Conservation (phyloP, 2,888 invertebrate species). For the Apamea monoglypha region DNA sequence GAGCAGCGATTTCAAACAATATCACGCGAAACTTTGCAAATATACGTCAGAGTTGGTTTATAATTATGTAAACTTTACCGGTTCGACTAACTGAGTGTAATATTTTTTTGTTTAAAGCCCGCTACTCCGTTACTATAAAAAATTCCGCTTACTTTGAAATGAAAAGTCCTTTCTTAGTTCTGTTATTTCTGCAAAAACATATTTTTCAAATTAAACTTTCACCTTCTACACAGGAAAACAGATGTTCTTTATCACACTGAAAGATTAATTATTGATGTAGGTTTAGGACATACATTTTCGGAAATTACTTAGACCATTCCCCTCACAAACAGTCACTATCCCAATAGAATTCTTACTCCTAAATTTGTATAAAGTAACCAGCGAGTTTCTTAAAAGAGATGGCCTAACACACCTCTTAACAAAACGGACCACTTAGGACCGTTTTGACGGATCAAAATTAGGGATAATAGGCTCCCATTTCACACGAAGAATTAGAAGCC, state of each 20-base stretch:
- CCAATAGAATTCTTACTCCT: background rate
- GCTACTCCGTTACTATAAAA: background rate
- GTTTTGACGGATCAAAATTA: background rate
- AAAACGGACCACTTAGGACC: background rate
- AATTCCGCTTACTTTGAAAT: background rate
- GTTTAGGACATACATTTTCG: background rate
- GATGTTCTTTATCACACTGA: background rate
- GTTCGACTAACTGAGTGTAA: background rate
- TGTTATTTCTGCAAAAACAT: background rate
- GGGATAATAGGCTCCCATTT: slow-evolving; percentile 23
- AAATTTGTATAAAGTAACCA: background rate
- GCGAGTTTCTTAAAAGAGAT: background rate
- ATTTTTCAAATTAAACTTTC: background rate
- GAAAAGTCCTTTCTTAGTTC: background rate
- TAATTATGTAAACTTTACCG: slow-evolving; percentile 11
- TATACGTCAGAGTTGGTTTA: slow-evolving; percentile 31
- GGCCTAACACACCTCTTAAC: background rate
- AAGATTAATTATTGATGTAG: background rate
- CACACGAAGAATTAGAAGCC: background rate
- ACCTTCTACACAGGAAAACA: too few relatives aligned
- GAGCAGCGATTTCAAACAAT: slow-evolving; percentile 32
- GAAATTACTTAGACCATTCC: background rate
- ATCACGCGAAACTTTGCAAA: slow-evolving; percentile 4
- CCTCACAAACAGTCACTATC: background rate
- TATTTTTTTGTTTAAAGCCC: background rate